Evolutionary conservation across 1,140 invertebrate genomes (phyloP).

Genomic region (Parasteatoda tepidariorum): DNA sequence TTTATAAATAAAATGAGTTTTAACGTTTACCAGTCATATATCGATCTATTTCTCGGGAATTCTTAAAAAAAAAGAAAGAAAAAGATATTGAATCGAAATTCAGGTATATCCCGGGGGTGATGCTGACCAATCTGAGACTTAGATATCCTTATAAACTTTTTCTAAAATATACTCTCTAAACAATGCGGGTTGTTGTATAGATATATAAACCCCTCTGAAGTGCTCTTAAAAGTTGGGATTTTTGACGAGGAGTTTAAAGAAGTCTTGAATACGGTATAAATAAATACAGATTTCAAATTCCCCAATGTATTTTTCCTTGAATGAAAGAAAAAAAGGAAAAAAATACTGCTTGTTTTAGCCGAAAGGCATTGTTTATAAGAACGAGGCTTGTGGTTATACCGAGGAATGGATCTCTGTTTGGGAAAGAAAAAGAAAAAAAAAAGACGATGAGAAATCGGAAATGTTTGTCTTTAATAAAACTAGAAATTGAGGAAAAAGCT

Average conservation of each 20-base stretch:
- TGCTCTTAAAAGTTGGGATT: constrained; percentile 48
- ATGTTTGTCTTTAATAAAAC: too few species aligned
- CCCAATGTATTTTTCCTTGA: not conserved
- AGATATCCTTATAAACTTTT: too few species aligned
- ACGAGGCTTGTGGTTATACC: not conserved
- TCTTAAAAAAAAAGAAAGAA: too few species aligned
- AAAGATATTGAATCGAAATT: not conserved
- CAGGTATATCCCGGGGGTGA: not conserved
- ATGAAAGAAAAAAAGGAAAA: not conserved
- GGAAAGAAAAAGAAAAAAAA: not conserved
- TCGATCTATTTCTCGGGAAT: too few species aligned
- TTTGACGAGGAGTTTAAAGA: constrained; percentile 33
- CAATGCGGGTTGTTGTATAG: too few species aligned
- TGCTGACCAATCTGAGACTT: constrained; percentile 28
- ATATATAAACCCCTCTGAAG: constrained; percentile 8
- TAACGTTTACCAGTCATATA: too few species aligned
- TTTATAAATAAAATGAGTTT: too few species aligned
- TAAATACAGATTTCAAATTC: constrained; percentile 31
- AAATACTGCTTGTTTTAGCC: constrained; percentile 10
- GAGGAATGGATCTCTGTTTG: constrained; percentile 10
- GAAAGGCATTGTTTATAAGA: constrained; percentile 36
- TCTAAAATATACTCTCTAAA: too few species aligned
- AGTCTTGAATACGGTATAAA: constrained; percentile 6
- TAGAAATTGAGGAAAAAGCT: too few species aligned
- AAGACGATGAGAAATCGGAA: too few species aligned